phyloP scores from a whole-genome alignment of 2,113 vertebrate species.

The Paraplagusia blochii region DNA sequence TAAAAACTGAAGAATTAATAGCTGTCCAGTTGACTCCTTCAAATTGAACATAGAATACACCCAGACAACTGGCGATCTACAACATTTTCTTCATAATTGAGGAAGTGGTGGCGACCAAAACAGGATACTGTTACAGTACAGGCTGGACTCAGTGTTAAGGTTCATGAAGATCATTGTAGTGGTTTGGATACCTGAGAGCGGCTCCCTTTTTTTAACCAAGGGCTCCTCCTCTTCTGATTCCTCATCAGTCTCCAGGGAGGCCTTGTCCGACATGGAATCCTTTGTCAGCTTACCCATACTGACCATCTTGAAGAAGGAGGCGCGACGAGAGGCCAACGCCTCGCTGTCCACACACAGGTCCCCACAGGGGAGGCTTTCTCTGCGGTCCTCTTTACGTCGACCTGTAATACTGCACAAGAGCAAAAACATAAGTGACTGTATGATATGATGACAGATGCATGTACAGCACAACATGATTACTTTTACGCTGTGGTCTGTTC shows the following conservation, averaged over 20 bases:
- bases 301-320: constrained; percentile 82
- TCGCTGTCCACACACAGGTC: constrained; percentile 62
- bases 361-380: constrained; percentile 67
- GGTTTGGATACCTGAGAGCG: constrained; percentile 81
- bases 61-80: too few species aligned
- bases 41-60: too few species aligned
- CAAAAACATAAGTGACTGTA: constrained; percentile 10
- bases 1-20: too few species aligned
- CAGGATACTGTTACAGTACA: too few species aligned
- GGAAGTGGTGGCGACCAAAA: too few species aligned
- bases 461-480: not conserved
- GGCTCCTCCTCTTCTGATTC: constrained; percentile 70
- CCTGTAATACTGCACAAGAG: constrained; percentile 66
- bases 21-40: too few species aligned
- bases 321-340: constrained; percentile 63
- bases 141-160: too few species aligned
- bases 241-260: constrained; percentile 68
- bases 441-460: too few species aligned
- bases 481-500: not conserved
- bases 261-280: constrained; percentile 80
- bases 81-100: too few species aligned
- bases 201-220: constrained; percentile 77
- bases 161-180: not conserved
- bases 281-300: constrained; percentile 79
- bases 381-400: constrained; percentile 72